These are phyloP conservation scores for Dendrophyllia cribrosa DNA, from an alignment of 64 coral and sea anemone species.

Conservation along the genomic window DNA sequence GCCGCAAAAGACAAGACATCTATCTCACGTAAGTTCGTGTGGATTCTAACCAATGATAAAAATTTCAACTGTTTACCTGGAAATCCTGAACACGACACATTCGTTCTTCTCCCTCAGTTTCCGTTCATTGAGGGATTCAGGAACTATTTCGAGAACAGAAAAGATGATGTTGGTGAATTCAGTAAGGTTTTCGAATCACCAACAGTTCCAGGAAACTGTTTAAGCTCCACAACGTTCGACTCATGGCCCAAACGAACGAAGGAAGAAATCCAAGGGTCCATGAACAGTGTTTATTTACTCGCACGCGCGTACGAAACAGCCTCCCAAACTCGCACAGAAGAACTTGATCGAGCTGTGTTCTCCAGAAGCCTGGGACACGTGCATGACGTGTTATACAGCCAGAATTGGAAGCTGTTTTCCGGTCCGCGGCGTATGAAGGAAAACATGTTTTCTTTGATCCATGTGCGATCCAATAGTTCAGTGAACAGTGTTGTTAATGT, in stretches of 20 bases:
- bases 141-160: neutral
- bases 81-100: neutral
- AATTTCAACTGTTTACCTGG: neutral
- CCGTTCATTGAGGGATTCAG: conserved; percentile 41
- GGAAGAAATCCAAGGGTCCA: conserved; percentile 62
- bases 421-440: conserved; percentile 49
- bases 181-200: neutral
- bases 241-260: neutral
- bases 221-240: neutral
- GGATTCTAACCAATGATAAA: conserved; percentile 5
- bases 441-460: conserved; percentile 82
- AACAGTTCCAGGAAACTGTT: neutral
- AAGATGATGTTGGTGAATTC: neutral
- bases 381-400: neutral
- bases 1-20: neutral
- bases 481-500: conserved; percentile 13
- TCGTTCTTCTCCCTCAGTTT: conserved; percentile 2
- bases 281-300: conserved; percentile 69
- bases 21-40: neutral
- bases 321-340: neutral
- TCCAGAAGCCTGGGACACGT: conserved; percentile 27
- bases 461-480: conserved; percentile 31
- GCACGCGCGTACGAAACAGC: conserved; percentile 57
- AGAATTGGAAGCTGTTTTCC: conserved; percentile 30
- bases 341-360: neutral